Evolutionary conservation across 1,140 invertebrate genomes (phyloP), one percentile per base, ranked within the genome.

Genomic region (Conus betulinus): DNA sequence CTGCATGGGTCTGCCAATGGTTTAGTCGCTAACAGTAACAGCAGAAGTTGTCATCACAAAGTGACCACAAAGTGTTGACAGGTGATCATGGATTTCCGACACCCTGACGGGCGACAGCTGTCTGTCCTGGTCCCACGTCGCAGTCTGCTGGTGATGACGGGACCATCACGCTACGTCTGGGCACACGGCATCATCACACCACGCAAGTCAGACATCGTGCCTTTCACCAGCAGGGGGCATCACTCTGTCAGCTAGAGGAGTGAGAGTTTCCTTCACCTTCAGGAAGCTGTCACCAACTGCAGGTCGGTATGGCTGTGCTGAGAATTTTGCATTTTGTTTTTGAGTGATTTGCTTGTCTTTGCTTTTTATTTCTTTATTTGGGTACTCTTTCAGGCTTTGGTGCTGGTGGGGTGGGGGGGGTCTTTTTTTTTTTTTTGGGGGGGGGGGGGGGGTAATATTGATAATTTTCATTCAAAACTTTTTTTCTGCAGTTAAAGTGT

Each of bases 181-280:
- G 95, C 94, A 83, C 96, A 96, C 95, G 95, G 94, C 88, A 99
- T 99, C n/a, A n/a, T n/a, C 89, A 97, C 97, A 76, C 97, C 98
- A 0, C 96, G 98, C 92, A 97, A 97, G 85, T 97, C 96, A 89
- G 98, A 99, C 95, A 95, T 98, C n/a, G 95, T 98, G 87, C 93
- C 95, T 89, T n/a, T 94, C 95, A 0, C 71, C 92, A 25, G 92
- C 94, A 53, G 90, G 91, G 25, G 95, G 93, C 23, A 91, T 96
- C 25, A 97, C 96, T 5, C 95, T 96, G 3, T 94, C 96, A 81
- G 94, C 96, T 67, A 96, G 98, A 78, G 95, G 93, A 20, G 96
- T 95, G 2, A 96, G 98, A 89, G 96, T 97, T 78, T 99, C 98
- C 0, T 97, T 99, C 63, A 99, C 99, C 17, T 99, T 99, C 95